Evolutionary conservation across 1,140 invertebrate genomes (phyloP).

Genomic region (Oryctes rhinoceros): DNA sequence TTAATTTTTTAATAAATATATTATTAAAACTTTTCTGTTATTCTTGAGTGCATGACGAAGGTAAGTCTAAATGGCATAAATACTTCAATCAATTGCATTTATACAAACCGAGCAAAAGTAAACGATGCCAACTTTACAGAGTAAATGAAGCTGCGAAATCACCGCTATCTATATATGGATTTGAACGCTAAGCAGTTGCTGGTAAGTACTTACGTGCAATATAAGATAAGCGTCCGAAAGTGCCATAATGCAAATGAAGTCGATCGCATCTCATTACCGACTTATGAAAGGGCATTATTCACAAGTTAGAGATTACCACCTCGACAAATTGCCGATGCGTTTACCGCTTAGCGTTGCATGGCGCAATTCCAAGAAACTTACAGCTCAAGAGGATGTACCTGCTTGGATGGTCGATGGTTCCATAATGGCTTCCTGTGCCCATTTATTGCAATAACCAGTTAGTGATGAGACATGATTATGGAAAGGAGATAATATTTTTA

Average conservation of each 20-base stretch:
- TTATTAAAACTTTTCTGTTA: too few relatives aligned
- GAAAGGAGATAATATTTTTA: neutral
- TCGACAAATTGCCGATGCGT: neutral
- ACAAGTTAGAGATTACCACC: constrained; percentile 8
- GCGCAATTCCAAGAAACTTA: neutral
- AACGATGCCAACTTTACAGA: neutral
- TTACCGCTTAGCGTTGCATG: neutral
- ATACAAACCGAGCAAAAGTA: too few relatives aligned
- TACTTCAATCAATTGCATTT: too few relatives aligned
- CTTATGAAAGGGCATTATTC: neutral
- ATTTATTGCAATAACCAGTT: neutral
- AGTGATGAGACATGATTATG: neutral
- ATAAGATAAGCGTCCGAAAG: neutral
- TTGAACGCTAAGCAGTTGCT: too few relatives aligned
- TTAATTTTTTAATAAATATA: too few relatives aligned
- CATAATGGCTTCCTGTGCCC: constrained; percentile 8
- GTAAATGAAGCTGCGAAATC: neutral
- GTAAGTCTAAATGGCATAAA: too few relatives aligned
- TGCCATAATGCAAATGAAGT: constrained; percentile 6
- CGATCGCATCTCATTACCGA: neutral
- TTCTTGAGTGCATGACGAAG: too few relatives aligned
- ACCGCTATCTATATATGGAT: neutral
- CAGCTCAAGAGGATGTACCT: neutral
- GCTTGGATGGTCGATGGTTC: neutral
- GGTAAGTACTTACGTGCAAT: neutral